A percentile compares a stretch with the other conserved stretches of the same genome.
phyloP scores from a whole-genome alignment of 2,113 vertebrate species.

The Pristiophorus japonicus region DNA sequence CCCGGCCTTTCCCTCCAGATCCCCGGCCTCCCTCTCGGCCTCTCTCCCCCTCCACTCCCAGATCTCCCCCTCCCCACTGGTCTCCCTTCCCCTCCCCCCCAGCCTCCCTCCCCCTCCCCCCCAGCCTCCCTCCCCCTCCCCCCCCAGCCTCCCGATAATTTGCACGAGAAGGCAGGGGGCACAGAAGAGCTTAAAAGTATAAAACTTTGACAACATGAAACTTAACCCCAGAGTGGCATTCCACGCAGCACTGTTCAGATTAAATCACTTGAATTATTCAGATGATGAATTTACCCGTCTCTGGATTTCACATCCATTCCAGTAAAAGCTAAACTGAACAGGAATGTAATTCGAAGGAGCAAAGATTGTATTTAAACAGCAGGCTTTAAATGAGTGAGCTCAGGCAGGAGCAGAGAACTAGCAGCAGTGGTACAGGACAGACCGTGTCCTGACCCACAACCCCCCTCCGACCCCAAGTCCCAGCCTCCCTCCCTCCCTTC shows the following conservation, averaged over 20 bases:
- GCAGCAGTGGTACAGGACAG: no score
- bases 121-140: no score
- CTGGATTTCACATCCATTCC: not conserved
- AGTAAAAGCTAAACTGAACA: not conserved
- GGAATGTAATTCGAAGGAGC: constrained; percentile 10
- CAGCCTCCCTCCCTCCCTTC: no score
- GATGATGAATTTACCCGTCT: not conserved
- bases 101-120: no score
- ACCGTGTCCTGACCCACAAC: not conserved
- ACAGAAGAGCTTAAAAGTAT: not conserved
- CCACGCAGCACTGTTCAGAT: not conserved
- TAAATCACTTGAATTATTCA: not conserved
- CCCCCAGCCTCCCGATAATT: not conserved
- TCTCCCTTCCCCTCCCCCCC: no score
- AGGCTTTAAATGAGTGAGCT: not conserved
- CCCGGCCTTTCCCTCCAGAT: no score
- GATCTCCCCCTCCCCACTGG: no score
- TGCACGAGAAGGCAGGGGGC: not conserved
- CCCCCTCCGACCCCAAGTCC: not conserved
- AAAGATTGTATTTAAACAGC: not conserved
- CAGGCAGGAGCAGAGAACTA: not conserved
- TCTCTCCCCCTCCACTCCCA: no score
- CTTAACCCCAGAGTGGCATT: no score
- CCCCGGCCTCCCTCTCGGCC: no score
- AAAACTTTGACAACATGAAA: not conserved